These are phyloP conservation scores for Drosophila neocordata DNA, from an alignment of 1,140 invertebrate genomes.

Conservation along the genomic window DNA sequence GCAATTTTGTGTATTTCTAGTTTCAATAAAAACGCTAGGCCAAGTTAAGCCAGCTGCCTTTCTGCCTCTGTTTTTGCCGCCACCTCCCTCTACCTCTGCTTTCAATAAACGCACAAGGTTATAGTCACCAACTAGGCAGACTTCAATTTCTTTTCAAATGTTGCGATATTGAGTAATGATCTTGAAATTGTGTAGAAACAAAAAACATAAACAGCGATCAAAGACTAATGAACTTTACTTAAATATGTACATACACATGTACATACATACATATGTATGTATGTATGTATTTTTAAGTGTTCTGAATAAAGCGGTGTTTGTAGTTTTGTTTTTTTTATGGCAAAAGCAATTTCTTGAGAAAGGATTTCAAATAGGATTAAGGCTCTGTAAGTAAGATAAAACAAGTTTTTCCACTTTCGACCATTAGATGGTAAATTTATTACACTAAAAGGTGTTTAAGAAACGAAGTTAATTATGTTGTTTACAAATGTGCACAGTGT, in stretches of 20 bases:
- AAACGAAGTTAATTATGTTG: background rate
- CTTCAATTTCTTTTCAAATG: constrained; percentile 9
- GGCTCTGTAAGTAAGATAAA: too few relatives aligned
- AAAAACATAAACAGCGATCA: background rate
- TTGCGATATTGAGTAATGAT: background rate
- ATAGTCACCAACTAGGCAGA: background rate
- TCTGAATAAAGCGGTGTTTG: too few relatives aligned
- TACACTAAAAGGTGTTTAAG: background rate
- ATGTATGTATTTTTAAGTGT: background rate
- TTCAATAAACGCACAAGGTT: constrained; percentile 5
- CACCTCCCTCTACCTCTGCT: background rate
- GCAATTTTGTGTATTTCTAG: constrained; percentile 17
- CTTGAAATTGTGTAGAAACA: background rate
- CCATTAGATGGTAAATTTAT: too few relatives aligned
- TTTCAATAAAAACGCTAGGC: constrained; percentile 15
- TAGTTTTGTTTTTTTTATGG: too few relatives aligned
- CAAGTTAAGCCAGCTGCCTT: constrained; percentile 2
- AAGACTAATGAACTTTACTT: constrained; percentile 1
- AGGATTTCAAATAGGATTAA: too few relatives aligned
- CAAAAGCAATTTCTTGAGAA: too few relatives aligned
- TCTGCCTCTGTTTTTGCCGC: background rate
- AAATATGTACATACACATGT: constrained; percentile 23
- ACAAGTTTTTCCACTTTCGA: too few relatives aligned
- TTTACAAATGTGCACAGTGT: background rate
- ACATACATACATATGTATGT: constrained; percentile 23